Evolutionary conservation across 2,888 invertebrate species (phyloP).

Genomic region (Leucophenga maculata): DNA sequence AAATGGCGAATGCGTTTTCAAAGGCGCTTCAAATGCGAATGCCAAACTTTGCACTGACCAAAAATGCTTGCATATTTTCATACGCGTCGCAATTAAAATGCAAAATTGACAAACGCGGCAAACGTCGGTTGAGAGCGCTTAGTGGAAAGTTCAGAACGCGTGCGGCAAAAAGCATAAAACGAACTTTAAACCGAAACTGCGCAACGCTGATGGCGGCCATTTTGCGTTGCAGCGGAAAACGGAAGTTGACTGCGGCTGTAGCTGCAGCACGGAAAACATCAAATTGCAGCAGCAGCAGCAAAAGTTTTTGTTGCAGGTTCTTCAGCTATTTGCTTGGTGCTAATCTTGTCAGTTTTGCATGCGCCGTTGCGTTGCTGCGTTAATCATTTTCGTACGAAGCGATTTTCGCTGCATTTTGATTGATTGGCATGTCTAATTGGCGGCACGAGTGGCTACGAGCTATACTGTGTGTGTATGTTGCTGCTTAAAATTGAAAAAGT

Average conservation of each 20-base stretch:
- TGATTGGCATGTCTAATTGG: too few species aligned
- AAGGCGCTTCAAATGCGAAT: constrained; percentile 12
- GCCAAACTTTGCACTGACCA: constrained; percentile 28
- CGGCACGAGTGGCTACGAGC: too few species aligned
- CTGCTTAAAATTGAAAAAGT: too few species aligned
- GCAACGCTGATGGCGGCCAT: constrained; percentile 56
- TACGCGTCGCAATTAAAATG: constrained; percentile 63
- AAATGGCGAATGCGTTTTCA: constrained; percentile 63
- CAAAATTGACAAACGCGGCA: constrained; percentile 56
- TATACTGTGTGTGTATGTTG: too few species aligned
- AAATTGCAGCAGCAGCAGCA: constrained; percentile 34
- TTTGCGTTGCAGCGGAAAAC: neutral
- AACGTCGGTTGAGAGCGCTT: constrained; percentile 9
- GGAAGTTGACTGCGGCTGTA: constrained; percentile 6
- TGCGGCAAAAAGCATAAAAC: neutral
- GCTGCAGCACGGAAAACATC: constrained; percentile 38
- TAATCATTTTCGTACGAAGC: too few species aligned
- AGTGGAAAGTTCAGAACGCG: neutral
- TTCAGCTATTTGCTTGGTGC: too few species aligned
- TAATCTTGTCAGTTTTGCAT: too few species aligned
- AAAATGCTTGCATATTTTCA: constrained; percentile 53
- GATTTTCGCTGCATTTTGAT: too few species aligned
- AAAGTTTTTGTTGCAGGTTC: neutral
- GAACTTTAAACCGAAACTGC: constrained; percentile 26
- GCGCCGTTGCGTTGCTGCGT: too few species aligned